Percentiles rank a stretch among this genome's conserved stretches.
phyloP scores from a whole-genome alignment of 2,888 invertebrate genomes.

The Conistra vaccinii region DNA sequence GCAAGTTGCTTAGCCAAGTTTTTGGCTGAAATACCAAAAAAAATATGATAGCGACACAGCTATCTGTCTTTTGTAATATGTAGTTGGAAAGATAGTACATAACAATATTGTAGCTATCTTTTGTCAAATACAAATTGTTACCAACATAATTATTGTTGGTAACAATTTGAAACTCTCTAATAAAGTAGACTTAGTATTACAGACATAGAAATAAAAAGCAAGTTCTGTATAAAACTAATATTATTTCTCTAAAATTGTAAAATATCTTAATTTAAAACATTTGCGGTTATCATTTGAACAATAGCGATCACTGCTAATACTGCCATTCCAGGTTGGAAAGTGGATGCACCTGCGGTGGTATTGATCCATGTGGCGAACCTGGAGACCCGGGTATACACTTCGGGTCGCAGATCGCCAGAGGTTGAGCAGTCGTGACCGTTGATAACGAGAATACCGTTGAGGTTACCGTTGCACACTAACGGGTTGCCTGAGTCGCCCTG shows the following conservation, averaged over 20 bases:
- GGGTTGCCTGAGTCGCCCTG: slow-evolving; percentile 42
- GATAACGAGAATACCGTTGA: slow-evolving; percentile 19
- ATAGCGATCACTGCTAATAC: slow-evolving; percentile 15
- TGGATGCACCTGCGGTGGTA: slow-evolving; percentile 11
- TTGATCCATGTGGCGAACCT: slow-evolving; percentile 12
- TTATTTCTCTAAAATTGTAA: neutral
- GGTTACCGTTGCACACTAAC: slow-evolving; percentile 17
- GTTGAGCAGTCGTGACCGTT: neutral
- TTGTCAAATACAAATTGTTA: too few species aligned
- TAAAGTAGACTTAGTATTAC: neutral
- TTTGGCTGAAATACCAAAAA: too few species aligned
- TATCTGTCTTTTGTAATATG: too few species aligned
- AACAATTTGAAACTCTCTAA: neutral
- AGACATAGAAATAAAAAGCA: neutral
- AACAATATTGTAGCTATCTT: too few species aligned
- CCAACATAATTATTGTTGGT: too few species aligned
- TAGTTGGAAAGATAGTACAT: too few species aligned
- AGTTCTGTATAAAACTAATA: neutral
- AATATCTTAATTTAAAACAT: slow-evolving; percentile 3
- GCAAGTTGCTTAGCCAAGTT: too few species aligned
- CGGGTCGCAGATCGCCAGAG: neutral
- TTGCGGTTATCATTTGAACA: slow-evolving; percentile 19
- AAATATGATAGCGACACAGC: too few species aligned
- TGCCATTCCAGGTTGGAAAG: slow-evolving; percentile 28
- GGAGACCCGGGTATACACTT: slow-evolving; percentile 31